Evolutionary conservation across 2,888 invertebrate species (phyloP).

Genomic region (Lycocerus yunnanus): DNA sequence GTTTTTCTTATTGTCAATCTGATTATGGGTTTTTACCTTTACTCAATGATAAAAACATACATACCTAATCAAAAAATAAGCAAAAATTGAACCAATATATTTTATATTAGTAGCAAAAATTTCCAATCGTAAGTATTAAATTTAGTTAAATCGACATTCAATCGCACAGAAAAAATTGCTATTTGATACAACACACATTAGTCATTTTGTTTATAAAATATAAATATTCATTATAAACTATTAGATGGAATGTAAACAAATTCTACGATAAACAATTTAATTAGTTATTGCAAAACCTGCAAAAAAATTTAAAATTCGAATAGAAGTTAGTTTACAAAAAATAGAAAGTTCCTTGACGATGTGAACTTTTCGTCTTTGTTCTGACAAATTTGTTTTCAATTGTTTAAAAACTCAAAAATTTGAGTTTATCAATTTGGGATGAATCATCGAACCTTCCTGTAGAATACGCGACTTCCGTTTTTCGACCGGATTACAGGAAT

Average conservation of each 20-base stretch:
- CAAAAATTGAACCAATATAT: no score
- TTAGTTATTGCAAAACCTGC: background rate
- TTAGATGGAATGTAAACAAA: background rate
- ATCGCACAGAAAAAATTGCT: no score
- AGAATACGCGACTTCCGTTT: slow-evolving; percentile 22
- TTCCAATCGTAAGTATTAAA: no score
- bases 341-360: background rate
- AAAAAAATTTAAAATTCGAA: no score
- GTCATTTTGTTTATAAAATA: background rate
- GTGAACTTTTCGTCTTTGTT: background rate
- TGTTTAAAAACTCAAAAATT: background rate
- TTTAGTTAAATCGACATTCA: no score
- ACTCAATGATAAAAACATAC: background rate
- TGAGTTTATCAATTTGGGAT: background rate
- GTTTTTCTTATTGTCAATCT: background rate
- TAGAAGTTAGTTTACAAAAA: background rate
- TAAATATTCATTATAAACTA: background rate
- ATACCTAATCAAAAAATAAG: background rate
- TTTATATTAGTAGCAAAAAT: no score
- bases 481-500: slow-evolving; percentile 7
- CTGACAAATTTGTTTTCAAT: background rate
- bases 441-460: slow-evolving; percentile 9
- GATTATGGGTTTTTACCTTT: background rate
- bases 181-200: background rate
- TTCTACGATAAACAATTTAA: background rate